A percentile compares a stretch with the other conserved stretches of the same genome.
phyloP scores from a whole-genome alignment of 2,888 invertebrate genomes.

The Pteria penguin region DNA sequence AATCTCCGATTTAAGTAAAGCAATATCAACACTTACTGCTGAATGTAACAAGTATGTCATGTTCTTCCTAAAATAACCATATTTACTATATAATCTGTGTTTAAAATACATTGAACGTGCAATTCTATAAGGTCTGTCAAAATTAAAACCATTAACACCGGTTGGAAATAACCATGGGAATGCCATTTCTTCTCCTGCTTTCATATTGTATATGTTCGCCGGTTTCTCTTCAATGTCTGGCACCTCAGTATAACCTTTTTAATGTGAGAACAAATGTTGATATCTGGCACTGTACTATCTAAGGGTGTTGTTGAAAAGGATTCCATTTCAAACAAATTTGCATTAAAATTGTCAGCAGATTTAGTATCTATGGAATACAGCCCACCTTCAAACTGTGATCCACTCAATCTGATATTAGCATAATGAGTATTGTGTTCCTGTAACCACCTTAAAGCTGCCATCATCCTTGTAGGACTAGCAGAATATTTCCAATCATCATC shows the following conservation, averaged over 20 bases:
- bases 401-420: too few relatives aligned
- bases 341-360: too few relatives aligned
- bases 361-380: too few relatives aligned
- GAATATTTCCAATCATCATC: too few relatives aligned
- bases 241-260: background rate
- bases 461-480: too few relatives aligned
- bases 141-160: slow-evolving; percentile 25
- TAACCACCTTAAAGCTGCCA: too few relatives aligned
- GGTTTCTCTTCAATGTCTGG: background rate
- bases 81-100: slow-evolving; percentile 9
- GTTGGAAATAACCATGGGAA: slow-evolving; percentile 34
- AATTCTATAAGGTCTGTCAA: slow-evolving; percentile 6
- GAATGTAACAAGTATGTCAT: slow-evolving; percentile 29
- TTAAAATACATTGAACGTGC: slow-evolving; percentile 19
- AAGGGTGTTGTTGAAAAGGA: background rate
- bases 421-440: too few relatives aligned
- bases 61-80: slow-evolving; percentile 20
- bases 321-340: background rate
- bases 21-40: slow-evolving; percentile 6
- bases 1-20: slow-evolving; percentile 16
- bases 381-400: too few relatives aligned
- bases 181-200: slow-evolving; percentile 33
- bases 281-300: background rate
- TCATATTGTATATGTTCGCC: slow-evolving; percentile 11
- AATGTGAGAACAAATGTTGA: too few relatives aligned